Evolutionary conservation across 2,888 invertebrate species (phyloP).

Genomic region (Neoitamus cyanurus): DNA sequence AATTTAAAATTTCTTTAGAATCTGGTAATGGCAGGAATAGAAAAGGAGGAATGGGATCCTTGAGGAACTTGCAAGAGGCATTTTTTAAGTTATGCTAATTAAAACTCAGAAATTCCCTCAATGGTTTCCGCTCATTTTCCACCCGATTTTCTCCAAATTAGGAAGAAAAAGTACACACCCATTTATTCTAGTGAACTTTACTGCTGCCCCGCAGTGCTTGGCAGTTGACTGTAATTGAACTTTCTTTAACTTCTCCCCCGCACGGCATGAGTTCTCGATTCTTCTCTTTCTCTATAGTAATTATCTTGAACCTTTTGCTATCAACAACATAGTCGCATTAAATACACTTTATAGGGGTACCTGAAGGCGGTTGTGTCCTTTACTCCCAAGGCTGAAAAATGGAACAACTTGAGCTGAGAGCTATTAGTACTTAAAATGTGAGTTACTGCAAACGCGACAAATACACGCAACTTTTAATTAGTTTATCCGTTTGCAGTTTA

Average conservation of each 20-base stretch:
- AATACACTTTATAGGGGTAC: neutral
- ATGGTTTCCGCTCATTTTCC: neutral
- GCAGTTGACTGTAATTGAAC: neutral
- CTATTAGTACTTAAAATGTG: neutral
- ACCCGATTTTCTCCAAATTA: neutral
- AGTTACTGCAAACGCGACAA: neutral
- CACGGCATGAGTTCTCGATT: neutral
- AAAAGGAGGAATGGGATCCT: neutral
- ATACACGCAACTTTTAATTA: neutral
- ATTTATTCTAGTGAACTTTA: neutral
- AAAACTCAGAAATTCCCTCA: neutral
- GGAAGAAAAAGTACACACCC: neutral
- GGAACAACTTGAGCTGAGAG: neutral
- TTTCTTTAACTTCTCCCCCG: neutral
- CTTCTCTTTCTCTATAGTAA: neutral
- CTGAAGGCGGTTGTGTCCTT: neutral
- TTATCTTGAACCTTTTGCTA: neutral
- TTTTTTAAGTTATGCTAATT: neutral
- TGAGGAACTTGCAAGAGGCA: neutral
- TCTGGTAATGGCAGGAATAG: neutral
- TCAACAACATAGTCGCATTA: neutral
- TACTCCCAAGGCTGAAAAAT: neutral
- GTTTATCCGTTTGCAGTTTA: neutral
- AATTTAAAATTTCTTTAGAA: neutral
- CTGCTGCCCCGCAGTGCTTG: neutral